Conservation (phyloP, 2,888 invertebrate species). For the Hirudinaria manillensis region DNA sequence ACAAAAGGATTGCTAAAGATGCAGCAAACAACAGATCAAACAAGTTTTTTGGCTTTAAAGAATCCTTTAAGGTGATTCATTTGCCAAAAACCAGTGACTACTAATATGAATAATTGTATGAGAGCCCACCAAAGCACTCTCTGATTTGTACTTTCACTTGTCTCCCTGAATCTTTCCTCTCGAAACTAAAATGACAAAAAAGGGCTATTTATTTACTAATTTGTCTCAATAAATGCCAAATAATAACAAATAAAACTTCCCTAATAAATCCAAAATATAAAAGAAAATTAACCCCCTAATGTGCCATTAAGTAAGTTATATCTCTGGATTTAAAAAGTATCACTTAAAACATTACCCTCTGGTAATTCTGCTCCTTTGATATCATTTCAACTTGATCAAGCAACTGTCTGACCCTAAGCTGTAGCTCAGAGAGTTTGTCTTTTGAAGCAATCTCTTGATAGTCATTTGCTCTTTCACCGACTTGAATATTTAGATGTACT, state of each 20-base stretch:
- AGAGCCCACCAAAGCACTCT: constrained; percentile 84
- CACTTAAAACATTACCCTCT: constrained; percentile 35
- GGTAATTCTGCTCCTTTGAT: constrained; percentile 42
- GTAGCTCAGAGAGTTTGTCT: constrained; percentile 90
- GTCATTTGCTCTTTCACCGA: constrained; percentile 98
- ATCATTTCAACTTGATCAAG: constrained; percentile 94
- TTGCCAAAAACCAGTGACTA: constrained; percentile 95
- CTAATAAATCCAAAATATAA: constrained; percentile 15
- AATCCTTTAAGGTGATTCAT: constrained; percentile 98
- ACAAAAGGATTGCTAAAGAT: too few species aligned
- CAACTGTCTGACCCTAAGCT: constrained; percentile 85
- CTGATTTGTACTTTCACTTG: constrained; percentile 90
- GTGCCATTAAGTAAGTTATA: too few species aligned
- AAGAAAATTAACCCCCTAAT: neutral
- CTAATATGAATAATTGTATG: constrained; percentile 79
- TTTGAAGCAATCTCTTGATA: constrained; percentile 95
- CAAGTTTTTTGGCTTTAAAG: constrained; percentile 90
- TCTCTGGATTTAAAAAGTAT: too few species aligned
- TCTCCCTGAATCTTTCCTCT: constrained; percentile 92
- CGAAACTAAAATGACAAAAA: constrained; percentile 67
- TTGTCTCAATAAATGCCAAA: neutral
- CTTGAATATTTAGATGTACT: constrained; percentile 95
- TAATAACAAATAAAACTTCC: neutral
- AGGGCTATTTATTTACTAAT: neutral
- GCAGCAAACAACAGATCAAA: constrained; percentile 9